These are phyloP conservation scores for Hypotaenidia philippensis DNA, from an alignment of 2,797 vertebrate species.

Conservation along the genomic window DNA sequence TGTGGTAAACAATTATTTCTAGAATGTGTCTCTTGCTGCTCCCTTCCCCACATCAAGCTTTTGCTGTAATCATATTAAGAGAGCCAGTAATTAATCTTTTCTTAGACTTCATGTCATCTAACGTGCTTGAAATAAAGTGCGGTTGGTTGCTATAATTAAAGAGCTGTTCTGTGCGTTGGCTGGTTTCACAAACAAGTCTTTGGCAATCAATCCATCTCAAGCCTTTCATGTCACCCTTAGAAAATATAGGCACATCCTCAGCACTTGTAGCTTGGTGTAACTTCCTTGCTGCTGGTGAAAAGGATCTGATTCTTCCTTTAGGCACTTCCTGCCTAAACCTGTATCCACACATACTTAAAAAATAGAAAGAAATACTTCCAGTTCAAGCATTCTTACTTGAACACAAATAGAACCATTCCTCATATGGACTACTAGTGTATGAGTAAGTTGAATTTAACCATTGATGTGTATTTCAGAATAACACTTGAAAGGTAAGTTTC, in stretches of 20 bases:
- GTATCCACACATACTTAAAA: not conserved
- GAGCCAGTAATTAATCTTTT: not conserved
- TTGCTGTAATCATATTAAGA: not conserved
- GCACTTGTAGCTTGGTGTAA: not conserved
- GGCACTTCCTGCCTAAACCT: not conserved
- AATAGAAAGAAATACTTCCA: not conserved
- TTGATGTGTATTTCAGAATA: not conserved
- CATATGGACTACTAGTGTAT: not conserved
- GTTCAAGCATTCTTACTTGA: not conserved
- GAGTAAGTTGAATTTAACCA: not conserved
- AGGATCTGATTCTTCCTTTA: not conserved
- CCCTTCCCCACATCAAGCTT: not conserved
- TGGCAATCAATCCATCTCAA: not conserved
- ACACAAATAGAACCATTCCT: not conserved
- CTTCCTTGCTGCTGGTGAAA: not conserved
- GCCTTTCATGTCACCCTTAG: not conserved
- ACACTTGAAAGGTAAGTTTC: not conserved
- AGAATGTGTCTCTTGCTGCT: not conserved
- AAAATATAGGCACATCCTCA: not conserved
- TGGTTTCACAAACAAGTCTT: not conserved
- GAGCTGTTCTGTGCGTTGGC: not conserved
- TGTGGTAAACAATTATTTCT: not conserved
- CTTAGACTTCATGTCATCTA: not conserved
- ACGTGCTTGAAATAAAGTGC: not conserved
- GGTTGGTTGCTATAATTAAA: constrained; percentile 5